Conservation (phyloP, 2,113 vertebrate genomes). For the Sciurus niger region DNA sequence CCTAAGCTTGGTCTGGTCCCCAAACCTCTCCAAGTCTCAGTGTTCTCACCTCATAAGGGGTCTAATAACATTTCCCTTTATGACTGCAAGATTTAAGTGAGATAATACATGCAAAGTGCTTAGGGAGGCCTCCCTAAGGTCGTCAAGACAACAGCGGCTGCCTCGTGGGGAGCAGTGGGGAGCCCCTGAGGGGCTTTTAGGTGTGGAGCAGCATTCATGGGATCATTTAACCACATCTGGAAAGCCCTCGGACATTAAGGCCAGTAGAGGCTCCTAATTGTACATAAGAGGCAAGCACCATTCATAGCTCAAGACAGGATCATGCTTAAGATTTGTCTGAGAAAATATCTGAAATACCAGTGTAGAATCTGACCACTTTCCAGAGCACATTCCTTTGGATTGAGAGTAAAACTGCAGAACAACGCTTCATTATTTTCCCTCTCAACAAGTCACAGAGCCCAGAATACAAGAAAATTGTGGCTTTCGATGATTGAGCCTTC, state of each 20-base stretch:
- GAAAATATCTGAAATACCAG: background rate
- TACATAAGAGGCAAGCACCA: background rate
- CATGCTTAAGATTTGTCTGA: background rate
- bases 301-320: background rate
- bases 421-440: background rate
- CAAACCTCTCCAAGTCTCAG: background rate
- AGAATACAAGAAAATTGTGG: background rate
- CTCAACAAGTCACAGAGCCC: background rate
- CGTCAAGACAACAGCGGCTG: background rate
- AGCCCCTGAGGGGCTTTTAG: rapidly evolving
- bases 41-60: background rate
- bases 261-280: background rate
- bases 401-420: background rate
- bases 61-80: background rate
- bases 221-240: rapidly evolving
- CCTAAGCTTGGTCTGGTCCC: background rate
- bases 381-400: background rate
- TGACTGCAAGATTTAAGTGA: background rate
- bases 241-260: background rate
- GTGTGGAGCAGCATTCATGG: rapidly evolving
- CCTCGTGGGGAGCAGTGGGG: background rate
- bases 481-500: rapidly evolving
- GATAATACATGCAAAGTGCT: background rate
- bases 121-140: background rate
- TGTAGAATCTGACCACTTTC: background rate